Percentiles rank a stretch among this genome's conserved stretches.
Conservation (phyloP, 2,888 invertebrate genomes). For the Eupithecia inturbata region DNA sequence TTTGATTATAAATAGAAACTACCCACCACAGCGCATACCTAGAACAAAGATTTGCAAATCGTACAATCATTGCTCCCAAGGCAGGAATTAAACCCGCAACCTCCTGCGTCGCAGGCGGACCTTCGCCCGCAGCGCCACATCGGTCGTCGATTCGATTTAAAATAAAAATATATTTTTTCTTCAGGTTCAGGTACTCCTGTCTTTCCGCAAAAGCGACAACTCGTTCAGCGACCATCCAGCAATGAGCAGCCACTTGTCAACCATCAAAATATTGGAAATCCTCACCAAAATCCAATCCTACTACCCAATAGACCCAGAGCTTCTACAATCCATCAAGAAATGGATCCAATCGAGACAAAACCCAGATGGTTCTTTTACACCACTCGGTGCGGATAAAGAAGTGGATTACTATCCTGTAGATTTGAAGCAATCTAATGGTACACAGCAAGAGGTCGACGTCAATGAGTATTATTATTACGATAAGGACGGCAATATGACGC, state of each 20-base stretch:
- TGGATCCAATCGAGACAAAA: slow-evolving; percentile 86
- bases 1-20: too few species aligned
- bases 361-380: slow-evolving; percentile 85
- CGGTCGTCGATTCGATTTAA: too few species aligned
- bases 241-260: slow-evolving; percentile 85
- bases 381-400: slow-evolving; percentile 84
- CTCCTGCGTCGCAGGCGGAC: too few species aligned
- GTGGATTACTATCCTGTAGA: slow-evolving; percentile 78
- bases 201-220: slow-evolving; percentile 86
- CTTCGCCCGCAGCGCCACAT: too few species aligned
- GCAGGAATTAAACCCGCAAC: too few species aligned
- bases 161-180: slow-evolving; percentile 40
- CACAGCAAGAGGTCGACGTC: slow-evolving; percentile 68
- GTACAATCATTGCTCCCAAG: too few species aligned
- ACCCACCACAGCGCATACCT: too few species aligned
- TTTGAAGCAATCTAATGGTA: slow-evolving; percentile 66
- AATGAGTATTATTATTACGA: slow-evolving; percentile 81
- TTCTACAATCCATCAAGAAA: slow-evolving; percentile 84
- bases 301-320: slow-evolving; percentile 85
- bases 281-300: slow-evolving; percentile 85
- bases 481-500: slow-evolving; percentile 79
- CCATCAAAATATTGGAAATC: slow-evolving; percentile 85
- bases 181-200: slow-evolving; percentile 85
- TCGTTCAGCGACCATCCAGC: slow-evolving; percentile 87
- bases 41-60: too few species aligned